These are phyloP conservation scores for Eubasilissa regina DNA, from an alignment of 1,140 invertebrate genomes.

Conservation along the genomic window DNA sequence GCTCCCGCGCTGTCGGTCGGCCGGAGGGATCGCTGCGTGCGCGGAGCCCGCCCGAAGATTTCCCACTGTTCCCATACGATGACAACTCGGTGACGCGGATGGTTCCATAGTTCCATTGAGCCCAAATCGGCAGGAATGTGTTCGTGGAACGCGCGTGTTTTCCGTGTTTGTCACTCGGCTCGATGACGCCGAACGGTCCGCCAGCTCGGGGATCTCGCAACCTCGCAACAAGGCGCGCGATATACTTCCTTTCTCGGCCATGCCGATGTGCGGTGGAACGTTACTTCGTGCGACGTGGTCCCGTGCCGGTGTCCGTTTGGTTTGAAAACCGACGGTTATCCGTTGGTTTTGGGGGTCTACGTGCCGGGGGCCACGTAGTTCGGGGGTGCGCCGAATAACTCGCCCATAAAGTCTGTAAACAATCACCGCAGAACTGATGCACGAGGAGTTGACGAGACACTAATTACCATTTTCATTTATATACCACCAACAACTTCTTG, in stretches of 20 bases:
- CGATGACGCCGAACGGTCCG: slow-evolving; percentile 1
- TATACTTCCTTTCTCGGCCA: neutral
- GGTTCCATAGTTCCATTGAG: slow-evolving; percentile 39
- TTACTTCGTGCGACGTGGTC: neutral
- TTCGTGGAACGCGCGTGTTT: slow-evolving; percentile 29
- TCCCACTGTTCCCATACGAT: slow-evolving; percentile 11
- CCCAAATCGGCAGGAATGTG: slow-evolving; percentile 36
- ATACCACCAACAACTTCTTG: no score
- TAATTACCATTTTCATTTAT: no score
- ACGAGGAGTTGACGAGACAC: neutral
- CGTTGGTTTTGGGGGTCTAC: slow-evolving; percentile 20
- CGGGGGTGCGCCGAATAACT: slow-evolving; percentile 25
- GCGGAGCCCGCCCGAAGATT: neutral
- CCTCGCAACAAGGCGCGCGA: neutral
- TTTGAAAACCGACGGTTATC: neutral
- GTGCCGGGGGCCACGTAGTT: slow-evolving; percentile 30
- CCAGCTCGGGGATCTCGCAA: neutral
- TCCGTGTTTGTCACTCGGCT: slow-evolving; percentile 32
- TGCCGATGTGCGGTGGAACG: no score
- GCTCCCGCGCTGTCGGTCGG: neutral
- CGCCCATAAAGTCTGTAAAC: slow-evolving; percentile 11
- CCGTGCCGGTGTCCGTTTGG: neutral
- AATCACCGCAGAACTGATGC: neutral
- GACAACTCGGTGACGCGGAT: slow-evolving; percentile 25
- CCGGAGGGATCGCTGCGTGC: no score